Percentiles rank a stretch among this genome's conserved stretches.
Conservation (phyloP, 2,113 vertebrate genomes). For the Gallinago undulata region DNA sequence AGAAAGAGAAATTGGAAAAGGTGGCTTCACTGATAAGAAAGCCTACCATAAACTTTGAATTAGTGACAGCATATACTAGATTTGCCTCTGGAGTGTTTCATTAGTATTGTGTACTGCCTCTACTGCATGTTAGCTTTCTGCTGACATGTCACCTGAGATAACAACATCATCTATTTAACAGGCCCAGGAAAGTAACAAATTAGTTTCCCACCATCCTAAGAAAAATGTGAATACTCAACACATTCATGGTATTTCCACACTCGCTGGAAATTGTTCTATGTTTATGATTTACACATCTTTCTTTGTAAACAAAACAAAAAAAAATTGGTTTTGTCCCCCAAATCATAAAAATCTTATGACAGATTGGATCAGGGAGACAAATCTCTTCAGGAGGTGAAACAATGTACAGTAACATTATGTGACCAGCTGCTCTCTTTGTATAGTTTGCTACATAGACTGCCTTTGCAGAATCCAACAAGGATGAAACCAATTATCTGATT, state of each 20-base stretch:
- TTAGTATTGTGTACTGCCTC: conserved; percentile 51
- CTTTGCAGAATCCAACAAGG: conserved; percentile 51
- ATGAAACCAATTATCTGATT: conserved; percentile 61
- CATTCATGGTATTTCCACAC: not conserved
- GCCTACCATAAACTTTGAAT: conserved; percentile 66
- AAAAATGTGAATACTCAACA: conserved; percentile 3
- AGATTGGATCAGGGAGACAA: conserved; percentile 55
- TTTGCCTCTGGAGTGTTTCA: conserved; percentile 59
- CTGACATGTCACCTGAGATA: conserved; percentile 53
- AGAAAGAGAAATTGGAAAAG: conserved; percentile 72
- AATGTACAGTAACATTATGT: not conserved
- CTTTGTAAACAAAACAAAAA: not conserved
- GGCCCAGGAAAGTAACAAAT: conserved; percentile 38
- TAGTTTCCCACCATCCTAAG: conserved; percentile 13
- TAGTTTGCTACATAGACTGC: conserved; percentile 11
- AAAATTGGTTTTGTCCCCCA: not conserved
- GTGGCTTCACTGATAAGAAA: conserved; percentile 74
- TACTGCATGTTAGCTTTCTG: conserved; percentile 56
- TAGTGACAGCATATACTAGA: conserved; percentile 55
- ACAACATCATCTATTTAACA: conserved; percentile 68
- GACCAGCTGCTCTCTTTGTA: conserved; percentile 62
- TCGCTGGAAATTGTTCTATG: not conserved
- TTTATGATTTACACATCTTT: conserved; percentile 52
- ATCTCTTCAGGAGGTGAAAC: conserved; percentile 50
- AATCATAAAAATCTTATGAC: not conserved